These are phyloP conservation scores for Phalloptychus januarius DNA, from an alignment of 2,797 vertebrate genomes.

Conservation along the genomic window DNA sequence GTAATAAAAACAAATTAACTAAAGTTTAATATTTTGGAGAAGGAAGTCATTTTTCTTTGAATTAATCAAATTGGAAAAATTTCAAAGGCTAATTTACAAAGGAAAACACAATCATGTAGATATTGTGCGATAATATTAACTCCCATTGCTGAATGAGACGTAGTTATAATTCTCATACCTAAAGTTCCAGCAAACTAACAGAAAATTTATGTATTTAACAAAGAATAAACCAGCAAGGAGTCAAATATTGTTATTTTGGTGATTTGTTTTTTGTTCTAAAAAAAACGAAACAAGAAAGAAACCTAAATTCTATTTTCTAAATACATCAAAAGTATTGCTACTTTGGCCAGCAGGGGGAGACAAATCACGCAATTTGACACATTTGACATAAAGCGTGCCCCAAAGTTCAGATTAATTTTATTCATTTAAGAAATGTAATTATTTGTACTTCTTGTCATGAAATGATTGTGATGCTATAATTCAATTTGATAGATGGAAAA, in stretches of 20 bases:
- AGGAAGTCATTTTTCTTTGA: neutral
- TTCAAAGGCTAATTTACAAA: neutral
- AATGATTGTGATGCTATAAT: neutral
- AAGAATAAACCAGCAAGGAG: neutral
- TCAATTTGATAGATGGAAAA: too few species aligned
- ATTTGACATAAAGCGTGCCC: too few species aligned
- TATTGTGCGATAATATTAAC: neutral
- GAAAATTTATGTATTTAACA: neutral
- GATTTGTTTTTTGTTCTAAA: neutral
- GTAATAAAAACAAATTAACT: neutral
- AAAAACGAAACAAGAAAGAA: neutral
- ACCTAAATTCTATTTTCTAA: neutral
- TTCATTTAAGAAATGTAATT: neutral
- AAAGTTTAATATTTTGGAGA: neutral
- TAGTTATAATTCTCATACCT: neutral
- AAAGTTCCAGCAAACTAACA: neutral
- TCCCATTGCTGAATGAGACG: neutral
- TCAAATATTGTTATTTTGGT: neutral
- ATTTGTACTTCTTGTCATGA: neutral
- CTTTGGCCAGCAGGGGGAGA: neutral
- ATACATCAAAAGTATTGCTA: neutral
- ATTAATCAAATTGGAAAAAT: neutral
- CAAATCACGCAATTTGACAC: neutral
- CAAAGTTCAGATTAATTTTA: neutral
- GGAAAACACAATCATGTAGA: neutral